These are phyloP conservation scores for Pelvicachromis taeniatus DNA, from an alignment of 2,113 vertebrate genomes.

Conservation along the genomic window DNA sequence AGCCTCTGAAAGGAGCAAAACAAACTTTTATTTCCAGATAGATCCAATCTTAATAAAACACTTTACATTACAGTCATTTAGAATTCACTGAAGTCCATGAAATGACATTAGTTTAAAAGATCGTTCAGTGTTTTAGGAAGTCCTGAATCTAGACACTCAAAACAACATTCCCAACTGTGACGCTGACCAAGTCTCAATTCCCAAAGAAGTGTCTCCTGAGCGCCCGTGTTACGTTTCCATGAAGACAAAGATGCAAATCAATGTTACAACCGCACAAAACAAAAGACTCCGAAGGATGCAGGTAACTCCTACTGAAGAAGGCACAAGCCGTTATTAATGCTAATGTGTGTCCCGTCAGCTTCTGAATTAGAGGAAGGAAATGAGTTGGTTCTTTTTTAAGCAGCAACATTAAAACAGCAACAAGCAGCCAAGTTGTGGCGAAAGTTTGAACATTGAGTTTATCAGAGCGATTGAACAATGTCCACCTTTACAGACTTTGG, in stretches of 20 bases:
- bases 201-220: background rate
- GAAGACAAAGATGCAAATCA: background rate
- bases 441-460: background rate
- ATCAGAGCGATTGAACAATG: too few species aligned
- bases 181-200: background rate
- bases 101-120: background rate
- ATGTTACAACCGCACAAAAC: background rate
- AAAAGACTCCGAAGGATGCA: background rate
- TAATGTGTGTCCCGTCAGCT: rapidly evolving
- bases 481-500: background rate
- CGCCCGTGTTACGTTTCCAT: background rate
- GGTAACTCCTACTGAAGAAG: rapidly evolving
- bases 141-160: background rate
- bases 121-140: background rate
- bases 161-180: background rate
- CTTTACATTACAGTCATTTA: background rate
- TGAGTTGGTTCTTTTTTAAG: rapidly evolving
- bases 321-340: background rate
- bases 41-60: background rate
- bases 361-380: rapidly evolving
- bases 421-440: background rate
- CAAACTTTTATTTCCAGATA: background rate
- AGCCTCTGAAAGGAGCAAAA: rapidly evolving
- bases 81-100: background rate
- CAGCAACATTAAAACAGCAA: rapidly evolving